A percentile compares a stretch with the other conserved stretches of the same genome.
Evolutionary conservation across 2,888 invertebrate species (phyloP).

Genomic region (Metacarcinus magister): DNA sequence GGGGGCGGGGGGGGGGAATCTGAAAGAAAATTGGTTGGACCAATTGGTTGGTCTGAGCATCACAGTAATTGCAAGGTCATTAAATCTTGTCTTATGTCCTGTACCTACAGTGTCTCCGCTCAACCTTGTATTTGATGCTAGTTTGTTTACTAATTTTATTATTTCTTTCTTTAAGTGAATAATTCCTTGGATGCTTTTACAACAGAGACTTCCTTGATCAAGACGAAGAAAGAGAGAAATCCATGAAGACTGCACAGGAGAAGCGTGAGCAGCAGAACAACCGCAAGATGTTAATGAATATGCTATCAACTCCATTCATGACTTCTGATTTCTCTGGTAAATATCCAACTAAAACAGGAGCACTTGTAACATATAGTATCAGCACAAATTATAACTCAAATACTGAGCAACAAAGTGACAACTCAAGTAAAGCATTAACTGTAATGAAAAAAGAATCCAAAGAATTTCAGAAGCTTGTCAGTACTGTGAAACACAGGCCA

Average conservation of each 20-base stretch:
- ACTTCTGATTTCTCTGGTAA: constrained; percentile 70
- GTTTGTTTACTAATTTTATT: background rate
- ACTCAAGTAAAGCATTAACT: constrained; percentile 55
- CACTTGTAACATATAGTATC: constrained; percentile 45
- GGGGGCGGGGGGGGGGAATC: too few relatives aligned
- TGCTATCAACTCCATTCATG: constrained; percentile 68
- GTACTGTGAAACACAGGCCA: constrained; percentile 68
- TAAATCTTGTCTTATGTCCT: too few relatives aligned
- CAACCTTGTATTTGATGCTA: too few relatives aligned
- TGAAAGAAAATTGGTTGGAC: too few relatives aligned
- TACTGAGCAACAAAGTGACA: background rate
- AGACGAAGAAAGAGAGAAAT: constrained; percentile 60
- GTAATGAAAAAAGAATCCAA: constrained; percentile 73
- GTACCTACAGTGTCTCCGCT: too few relatives aligned
- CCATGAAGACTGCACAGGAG: constrained; percentile 64
- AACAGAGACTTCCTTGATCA: constrained; percentile 66
- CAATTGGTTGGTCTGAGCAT: too few relatives aligned
- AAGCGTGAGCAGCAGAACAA: constrained; percentile 67
- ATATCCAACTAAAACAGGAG: constrained; percentile 75
- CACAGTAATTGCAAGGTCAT: too few relatives aligned
- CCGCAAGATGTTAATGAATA: constrained; percentile 35
- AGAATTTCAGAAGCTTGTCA: constrained; percentile 70
- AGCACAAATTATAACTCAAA: background rate
- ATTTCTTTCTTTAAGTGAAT: background rate
- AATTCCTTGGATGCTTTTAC: background rate